Base-by-base conservation (phyloP, 2,113 vertebrate genomes). In the Halcyon malimbica region DNA sequence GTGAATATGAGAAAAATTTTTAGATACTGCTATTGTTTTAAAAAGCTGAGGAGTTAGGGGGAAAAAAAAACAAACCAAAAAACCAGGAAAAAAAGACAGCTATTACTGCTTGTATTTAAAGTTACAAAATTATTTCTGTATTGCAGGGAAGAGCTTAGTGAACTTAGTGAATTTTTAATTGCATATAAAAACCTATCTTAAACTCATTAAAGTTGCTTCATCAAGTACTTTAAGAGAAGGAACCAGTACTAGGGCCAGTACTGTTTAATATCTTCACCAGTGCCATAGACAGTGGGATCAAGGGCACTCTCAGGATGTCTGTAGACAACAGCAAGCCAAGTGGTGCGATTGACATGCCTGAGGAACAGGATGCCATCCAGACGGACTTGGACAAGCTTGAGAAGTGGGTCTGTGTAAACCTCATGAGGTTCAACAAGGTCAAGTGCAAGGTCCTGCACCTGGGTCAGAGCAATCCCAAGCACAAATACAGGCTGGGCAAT, bases 1-100 rank as follows among this genome's bases (percentile, higher is more conserved):
- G n/a, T n/a, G n/a, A n/a, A n/a, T n/a, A n/a, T n/a, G 18, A 91
- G 57, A 95, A 91, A 60, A 28, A 63, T 54, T 69, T 92, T 92
- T 60, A 87, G 82, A 60, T 46, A 44, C 9, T 51, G 33, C 15
- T 90, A 70, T 83, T 89, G 46, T 81, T 94, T 87, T 76, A 35
- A 93, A 85, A 91, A 83, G 31, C 46, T 71, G 67, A 90, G 80
- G 19, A 56, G 18, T 74, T 44, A 70, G n/a, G 83, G 65, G 56
- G 8, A 33, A 54, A 62, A 23, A 23, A 48, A 48, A 48, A 46
- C 17, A 48, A 23, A n/a, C n/a, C 48, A 48, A 48, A 87, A 23
- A 23, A 50, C 10, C 46, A 48, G 46, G 21, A 48, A 31, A 91
- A 91, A 65, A 57, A 68, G 19, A 50, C 16, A 75, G 63, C 33